Conservation (phyloP, 2,888 invertebrate genomes). For the Xiphydria camelus region DNA sequence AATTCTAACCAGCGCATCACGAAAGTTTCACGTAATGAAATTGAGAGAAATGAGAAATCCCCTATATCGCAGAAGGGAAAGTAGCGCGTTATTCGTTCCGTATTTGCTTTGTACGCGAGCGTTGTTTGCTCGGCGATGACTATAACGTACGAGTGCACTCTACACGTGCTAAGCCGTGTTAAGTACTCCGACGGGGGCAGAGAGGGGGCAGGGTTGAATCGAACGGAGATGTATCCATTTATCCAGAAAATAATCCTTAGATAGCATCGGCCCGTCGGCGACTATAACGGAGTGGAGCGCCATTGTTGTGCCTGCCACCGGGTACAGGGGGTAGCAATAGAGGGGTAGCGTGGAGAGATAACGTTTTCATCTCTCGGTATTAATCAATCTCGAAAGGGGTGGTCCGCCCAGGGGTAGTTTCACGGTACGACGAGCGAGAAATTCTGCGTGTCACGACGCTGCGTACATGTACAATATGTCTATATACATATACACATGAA, state of each 20-base stretch:
- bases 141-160: constrained; percentile 36
- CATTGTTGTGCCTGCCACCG: constrained; percentile 17
- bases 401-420: constrained; percentile 41
- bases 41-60: too few relatives aligned
- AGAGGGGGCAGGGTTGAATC: background rate
- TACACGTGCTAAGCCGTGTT: constrained; percentile 37
- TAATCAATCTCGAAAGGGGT: constrained; percentile 47
- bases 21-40: too few relatives aligned
- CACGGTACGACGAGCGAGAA: constrained; percentile 50
- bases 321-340: constrained; percentile 2
- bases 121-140: constrained; percentile 13
- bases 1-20: too few relatives aligned
- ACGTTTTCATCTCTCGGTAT: constrained; percentile 50
- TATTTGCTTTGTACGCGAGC: constrained; percentile 30
- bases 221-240: constrained; percentile 40
- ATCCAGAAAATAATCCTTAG: constrained; percentile 55
- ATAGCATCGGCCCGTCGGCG: constrained; percentile 37
- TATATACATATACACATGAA: too few relatives aligned
- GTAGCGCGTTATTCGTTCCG: constrained; percentile 28
- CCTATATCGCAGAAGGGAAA: too few relatives aligned
- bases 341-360: constrained; percentile 33
- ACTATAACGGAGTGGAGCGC: constrained; percentile 21
- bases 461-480: too few relatives aligned
- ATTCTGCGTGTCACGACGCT: constrained; percentile 52
- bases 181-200: constrained; percentile 28